Percentiles rank a stretch among this genome's conserved stretches.
phyloP scores from a whole-genome alignment of 2,888 invertebrate genomes.

The Melipona beecheii region DNA sequence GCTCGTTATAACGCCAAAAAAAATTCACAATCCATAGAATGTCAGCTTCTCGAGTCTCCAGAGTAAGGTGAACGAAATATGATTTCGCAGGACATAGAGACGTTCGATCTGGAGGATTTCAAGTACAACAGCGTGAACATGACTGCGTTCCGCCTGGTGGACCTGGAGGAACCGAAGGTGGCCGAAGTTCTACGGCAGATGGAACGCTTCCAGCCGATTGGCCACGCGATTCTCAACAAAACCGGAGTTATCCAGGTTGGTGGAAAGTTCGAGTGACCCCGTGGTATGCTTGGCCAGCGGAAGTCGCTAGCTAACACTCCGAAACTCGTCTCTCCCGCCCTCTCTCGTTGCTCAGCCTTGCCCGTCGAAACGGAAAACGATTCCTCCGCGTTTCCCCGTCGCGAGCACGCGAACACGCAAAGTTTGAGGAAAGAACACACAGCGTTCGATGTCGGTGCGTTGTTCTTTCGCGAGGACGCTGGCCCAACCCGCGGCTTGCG shows the following conservation, averaged over 20 bases:
- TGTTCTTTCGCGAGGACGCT: not conserved
- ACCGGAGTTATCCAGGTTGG: conserved; percentile 88
- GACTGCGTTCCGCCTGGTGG: conserved; percentile 96
- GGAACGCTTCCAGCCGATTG: conserved; percentile 95
- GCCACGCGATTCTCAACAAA: conserved; percentile 90
- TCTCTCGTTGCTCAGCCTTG: not conserved
- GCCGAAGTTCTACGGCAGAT: conserved; percentile 92
- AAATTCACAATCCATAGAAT: too few relatives aligned
- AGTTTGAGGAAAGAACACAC: not conserved
- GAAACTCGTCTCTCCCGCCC: conserved; percentile 32
- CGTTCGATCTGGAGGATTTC: conserved; percentile 95
- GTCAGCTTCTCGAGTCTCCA: too few relatives aligned
- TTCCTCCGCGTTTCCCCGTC: conserved; percentile 9
- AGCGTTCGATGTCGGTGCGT: not conserved
- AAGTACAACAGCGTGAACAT: conserved; percentile 97
- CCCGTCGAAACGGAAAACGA: conserved; percentile 28
- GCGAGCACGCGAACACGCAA: not conserved
- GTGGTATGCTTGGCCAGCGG: conserved; percentile 35
- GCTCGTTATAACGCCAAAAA: too few relatives aligned
- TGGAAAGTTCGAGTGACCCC: conserved; percentile 61
- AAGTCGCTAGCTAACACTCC: conserved; percentile 38
- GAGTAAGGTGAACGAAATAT: not conserved
- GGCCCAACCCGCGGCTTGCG: not conserved
- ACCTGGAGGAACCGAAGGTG: conserved; percentile 91
- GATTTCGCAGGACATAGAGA: conserved; percentile 91